Conservation (phyloP, 2,888 invertebrate genomes). For the Cheiracanthium punctorium region DNA sequence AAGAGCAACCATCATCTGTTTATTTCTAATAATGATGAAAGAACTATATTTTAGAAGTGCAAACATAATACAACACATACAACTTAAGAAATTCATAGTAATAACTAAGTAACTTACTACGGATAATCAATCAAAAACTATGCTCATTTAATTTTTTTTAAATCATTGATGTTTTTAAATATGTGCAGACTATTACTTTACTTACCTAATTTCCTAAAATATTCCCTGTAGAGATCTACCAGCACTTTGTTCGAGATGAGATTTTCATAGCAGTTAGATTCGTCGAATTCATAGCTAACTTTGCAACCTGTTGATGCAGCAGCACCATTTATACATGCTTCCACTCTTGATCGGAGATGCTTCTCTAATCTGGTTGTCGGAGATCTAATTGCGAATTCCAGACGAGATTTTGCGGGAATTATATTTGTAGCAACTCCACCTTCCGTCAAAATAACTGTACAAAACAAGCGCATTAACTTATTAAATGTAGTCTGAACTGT, state of each 20-base stretch:
- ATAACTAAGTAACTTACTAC: too few species aligned
- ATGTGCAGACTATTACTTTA: too few species aligned
- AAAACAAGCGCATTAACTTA: not conserved
- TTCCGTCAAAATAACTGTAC: constrained; percentile 65
- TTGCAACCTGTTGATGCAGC: constrained; percentile 71
- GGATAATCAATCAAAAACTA: too few species aligned
- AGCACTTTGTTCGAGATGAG: constrained; percentile 74
- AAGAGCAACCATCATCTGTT: too few species aligned
- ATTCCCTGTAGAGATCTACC: constrained; percentile 72
- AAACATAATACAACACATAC: too few species aligned
- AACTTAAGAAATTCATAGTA: too few species aligned
- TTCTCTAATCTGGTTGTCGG: constrained; percentile 73
- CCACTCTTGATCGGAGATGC: constrained; percentile 72
- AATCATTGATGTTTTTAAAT: too few species aligned
- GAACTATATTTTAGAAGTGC: too few species aligned
- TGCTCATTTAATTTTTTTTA: too few species aligned
- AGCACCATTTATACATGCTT: constrained; percentile 74
- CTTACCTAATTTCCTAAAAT: constrained; percentile 73
- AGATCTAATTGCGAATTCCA: constrained; percentile 74
- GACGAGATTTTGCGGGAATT: constrained; percentile 73
- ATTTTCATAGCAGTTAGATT: constrained; percentile 72
- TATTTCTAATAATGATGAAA: too few species aligned
- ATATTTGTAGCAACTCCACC: constrained; percentile 70
- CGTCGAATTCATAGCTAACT: constrained; percentile 34
- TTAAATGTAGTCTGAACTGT: too few species aligned